A percentile compares a stretch with the other conserved stretches of the same genome.
Evolutionary conservation across 2,888 invertebrate species (phyloP).

Genomic region (Kuschelorhynchus macadamiae): DNA sequence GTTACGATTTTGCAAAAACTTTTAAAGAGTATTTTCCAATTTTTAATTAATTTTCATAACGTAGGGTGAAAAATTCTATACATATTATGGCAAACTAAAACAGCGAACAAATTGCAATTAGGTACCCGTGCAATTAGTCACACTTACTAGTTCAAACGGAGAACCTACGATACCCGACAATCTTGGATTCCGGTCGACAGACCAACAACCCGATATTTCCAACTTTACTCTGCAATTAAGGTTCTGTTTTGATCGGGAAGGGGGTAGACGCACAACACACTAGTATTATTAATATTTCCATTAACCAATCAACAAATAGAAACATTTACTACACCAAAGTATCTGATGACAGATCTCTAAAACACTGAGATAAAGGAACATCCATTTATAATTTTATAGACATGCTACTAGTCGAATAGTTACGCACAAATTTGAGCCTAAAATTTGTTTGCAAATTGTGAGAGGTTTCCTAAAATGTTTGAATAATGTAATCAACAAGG

Average conservation of each 20-base stretch:
- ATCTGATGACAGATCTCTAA: constrained; percentile 25
- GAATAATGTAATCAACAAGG: too few species aligned
- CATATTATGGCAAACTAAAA: too few species aligned
- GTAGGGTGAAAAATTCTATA: too few species aligned
- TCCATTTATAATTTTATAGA: too few species aligned
- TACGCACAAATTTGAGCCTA: too few species aligned
- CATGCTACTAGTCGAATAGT: too few species aligned
- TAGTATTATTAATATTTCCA: constrained; percentile 24
- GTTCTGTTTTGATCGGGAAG: constrained; percentile 67
- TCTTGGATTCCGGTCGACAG: constrained; percentile 1
- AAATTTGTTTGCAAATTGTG: too few species aligned
- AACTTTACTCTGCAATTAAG: constrained; percentile 45
- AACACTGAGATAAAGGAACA: constrained; percentile 11
- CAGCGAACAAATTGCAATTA: too few species aligned
- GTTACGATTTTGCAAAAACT: too few species aligned
- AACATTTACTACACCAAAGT: constrained; percentile 48
- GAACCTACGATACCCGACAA: neutral
- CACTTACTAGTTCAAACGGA: constrained; percentile 15
- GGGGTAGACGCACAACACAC: constrained; percentile 64
- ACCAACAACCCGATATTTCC: constrained; percentile 33
- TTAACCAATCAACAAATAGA: constrained; percentile 28
- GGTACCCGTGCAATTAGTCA: neutral
- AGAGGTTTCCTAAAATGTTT: too few species aligned
- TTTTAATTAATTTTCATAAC: too few species aligned
- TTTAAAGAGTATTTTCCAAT: too few species aligned